phyloP scores from a whole-genome alignment of 2,888 invertebrate species.

The Villa cingulata region DNA sequence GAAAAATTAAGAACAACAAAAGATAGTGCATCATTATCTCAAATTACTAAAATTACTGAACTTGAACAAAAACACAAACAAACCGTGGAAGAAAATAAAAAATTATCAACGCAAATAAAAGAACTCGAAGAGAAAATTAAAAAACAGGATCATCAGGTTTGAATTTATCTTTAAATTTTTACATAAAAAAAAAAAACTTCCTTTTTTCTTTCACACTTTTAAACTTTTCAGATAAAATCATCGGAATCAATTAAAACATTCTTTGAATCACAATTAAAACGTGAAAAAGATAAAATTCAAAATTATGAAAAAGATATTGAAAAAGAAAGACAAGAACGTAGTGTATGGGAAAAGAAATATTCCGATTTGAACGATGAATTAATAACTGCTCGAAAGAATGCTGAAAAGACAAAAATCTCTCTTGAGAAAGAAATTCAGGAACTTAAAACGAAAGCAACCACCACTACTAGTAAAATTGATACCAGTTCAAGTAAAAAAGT shows the following conservation, averaged over 20 bases:
- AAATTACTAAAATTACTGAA: slow-evolving; percentile 46
- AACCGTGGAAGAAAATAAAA: slow-evolving; percentile 52
- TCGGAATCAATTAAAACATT: slow-evolving; percentile 36
- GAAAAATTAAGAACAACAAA: slow-evolving; percentile 21
- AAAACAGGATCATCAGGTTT: slow-evolving; percentile 37
- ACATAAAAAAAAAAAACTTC: background rate
- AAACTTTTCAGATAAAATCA: slow-evolving; percentile 34
- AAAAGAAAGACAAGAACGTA: slow-evolving; percentile 46
- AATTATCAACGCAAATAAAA: slow-evolving; percentile 41
- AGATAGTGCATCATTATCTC: slow-evolving; percentile 22
- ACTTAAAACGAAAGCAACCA: slow-evolving; percentile 49
- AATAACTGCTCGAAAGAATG: slow-evolving; percentile 43
- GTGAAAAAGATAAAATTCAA: slow-evolving; percentile 36
- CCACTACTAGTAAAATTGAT: slow-evolving; percentile 38
- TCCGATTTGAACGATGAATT: slow-evolving; percentile 47
- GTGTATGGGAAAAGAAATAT: slow-evolving; percentile 49
- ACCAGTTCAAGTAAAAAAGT: slow-evolving; percentile 52
- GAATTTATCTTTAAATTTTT: slow-evolving; percentile 8
- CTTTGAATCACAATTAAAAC: slow-evolving; percentile 37
- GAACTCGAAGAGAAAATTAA: slow-evolving; percentile 39
- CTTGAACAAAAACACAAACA: slow-evolving; percentile 54
- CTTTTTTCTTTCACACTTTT: background rate
- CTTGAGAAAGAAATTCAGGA: slow-evolving; percentile 65
- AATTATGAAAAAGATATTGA: slow-evolving; percentile 51
- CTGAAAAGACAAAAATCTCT: slow-evolving; percentile 50